Evolutionary conservation across 1,140 invertebrate species (phyloP).

Genomic region (Chelonus insularis): DNA sequence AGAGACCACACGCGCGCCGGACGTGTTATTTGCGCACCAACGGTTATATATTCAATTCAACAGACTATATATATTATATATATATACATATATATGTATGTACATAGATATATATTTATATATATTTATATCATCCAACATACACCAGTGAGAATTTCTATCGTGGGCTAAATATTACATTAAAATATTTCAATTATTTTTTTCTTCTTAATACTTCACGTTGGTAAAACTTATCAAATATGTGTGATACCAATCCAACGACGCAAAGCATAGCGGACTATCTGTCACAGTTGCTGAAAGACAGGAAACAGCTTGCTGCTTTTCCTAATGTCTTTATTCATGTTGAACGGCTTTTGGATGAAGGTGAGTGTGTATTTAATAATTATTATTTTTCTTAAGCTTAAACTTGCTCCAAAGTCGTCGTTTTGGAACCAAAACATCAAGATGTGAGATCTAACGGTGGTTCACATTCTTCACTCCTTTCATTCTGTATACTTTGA

Average conservation of each 20-base stretch:
- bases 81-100: neutral
- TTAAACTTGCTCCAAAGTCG: too few relatives aligned
- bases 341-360: constrained; percentile 97
- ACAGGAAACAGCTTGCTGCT: constrained; percentile 98
- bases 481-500: too few relatives aligned
- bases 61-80: constrained; percentile 12
- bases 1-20: constrained; percentile 16
- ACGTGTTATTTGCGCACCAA: constrained; percentile 24
- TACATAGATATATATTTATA: neutral
- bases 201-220: neutral
- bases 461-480: too few relatives aligned
- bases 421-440: too few relatives aligned
- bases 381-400: constrained; percentile 1
- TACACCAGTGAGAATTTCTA: too few relatives aligned
- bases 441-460: neutral
- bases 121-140: too few relatives aligned
- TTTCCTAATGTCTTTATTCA: constrained; percentile 99
- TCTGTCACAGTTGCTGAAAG: constrained; percentile 99
- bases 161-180: neutral
- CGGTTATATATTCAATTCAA: neutral
- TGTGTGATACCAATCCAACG: constrained; percentile 76
- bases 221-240: constrained; percentile 42
- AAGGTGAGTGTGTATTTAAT: constrained; percentile 76
- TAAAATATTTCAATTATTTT: too few relatives aligned
- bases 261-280: constrained; percentile 98